Percentiles rank a stretch among this genome's conserved stretches.
These are phyloP conservation scores for Diadema setosum DNA, from an alignment of 35 echinoderm and acorn worm genomes.

Conservation along the genomic window DNA sequence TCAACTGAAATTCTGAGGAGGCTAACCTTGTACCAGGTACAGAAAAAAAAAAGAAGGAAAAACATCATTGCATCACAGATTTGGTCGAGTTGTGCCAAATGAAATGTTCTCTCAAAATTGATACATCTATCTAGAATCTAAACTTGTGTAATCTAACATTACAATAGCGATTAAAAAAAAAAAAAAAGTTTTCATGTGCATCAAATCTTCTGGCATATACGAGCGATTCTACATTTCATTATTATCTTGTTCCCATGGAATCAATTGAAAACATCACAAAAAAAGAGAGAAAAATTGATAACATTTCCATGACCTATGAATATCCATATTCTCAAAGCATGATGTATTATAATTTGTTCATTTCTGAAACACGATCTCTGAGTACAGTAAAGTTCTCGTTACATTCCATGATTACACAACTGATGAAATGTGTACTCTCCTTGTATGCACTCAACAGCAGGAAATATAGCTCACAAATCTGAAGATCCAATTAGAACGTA, in stretches of 20 bases:
- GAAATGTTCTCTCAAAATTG: neutral
- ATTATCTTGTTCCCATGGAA: too few relatives aligned
- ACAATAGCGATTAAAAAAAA: neutral
- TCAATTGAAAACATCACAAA: too few relatives aligned
- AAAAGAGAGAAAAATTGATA: too few relatives aligned
- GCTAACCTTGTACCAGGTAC: neutral
- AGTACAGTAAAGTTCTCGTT: neutral
- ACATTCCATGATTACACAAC: neutral
- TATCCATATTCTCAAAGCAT: too few relatives aligned
- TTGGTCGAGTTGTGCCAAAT: constrained; percentile 31
- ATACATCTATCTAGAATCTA: neutral
- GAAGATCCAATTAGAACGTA: neutral
- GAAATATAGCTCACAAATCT: neutral
- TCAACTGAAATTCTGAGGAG: neutral
- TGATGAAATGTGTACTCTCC: neutral
- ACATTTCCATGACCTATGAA: too few relatives aligned
- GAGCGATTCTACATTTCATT: too few relatives aligned
- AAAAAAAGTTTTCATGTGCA: neutral
- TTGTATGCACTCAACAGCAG: too few relatives aligned
- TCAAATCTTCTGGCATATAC: neutral
- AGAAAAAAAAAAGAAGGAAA: neutral
- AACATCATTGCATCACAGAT: constrained; percentile 7
- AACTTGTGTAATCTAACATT: constrained; percentile 2
- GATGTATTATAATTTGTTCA: neutral
- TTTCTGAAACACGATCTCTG: neutral